Conservation (phyloP, 2,113 vertebrate genomes). For the Henicopernis longicauda region DNA sequence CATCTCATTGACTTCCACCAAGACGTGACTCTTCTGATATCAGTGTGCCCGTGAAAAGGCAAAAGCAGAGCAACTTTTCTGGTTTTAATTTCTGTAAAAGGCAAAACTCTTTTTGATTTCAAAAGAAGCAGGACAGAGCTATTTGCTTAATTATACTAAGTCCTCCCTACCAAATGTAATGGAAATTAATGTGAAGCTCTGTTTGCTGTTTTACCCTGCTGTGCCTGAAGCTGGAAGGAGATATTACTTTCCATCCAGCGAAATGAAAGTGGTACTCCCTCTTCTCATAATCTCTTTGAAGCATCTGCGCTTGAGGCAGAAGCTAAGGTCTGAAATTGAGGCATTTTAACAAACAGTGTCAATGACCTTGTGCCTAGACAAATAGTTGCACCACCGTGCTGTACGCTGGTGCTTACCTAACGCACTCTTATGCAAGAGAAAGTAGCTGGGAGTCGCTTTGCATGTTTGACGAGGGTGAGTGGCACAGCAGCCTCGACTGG, state of each 20-base stretch:
- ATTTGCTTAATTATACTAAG: background rate
- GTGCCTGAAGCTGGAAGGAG: background rate
- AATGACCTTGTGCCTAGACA: background rate
- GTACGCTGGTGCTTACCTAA: background rate
- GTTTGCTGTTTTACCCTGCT: background rate
- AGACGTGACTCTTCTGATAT: background rate
- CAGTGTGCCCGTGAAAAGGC: background rate
- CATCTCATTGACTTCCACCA: background rate
- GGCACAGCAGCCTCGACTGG: background rate
- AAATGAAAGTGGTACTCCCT: background rate
- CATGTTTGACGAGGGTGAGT: background rate
- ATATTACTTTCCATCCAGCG: background rate
- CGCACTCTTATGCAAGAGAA: background rate
- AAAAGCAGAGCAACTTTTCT: background rate
- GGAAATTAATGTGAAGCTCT: background rate
- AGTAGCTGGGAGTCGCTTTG: background rate
- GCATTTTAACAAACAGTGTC: background rate
- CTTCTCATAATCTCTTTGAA: background rate
- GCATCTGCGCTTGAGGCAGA: background rate
- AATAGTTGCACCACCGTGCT: background rate
- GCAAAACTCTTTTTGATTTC: background rate
- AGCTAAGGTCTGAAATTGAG: background rate
- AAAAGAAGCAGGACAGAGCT: background rate
- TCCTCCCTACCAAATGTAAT: background rate
- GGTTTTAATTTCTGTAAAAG: background rate